Percentiles rank a stretch among this genome's conserved stretches.
phyloP scores from a whole-genome alignment of 1,140 invertebrate species.

The Lepidurus couesii region DNA sequence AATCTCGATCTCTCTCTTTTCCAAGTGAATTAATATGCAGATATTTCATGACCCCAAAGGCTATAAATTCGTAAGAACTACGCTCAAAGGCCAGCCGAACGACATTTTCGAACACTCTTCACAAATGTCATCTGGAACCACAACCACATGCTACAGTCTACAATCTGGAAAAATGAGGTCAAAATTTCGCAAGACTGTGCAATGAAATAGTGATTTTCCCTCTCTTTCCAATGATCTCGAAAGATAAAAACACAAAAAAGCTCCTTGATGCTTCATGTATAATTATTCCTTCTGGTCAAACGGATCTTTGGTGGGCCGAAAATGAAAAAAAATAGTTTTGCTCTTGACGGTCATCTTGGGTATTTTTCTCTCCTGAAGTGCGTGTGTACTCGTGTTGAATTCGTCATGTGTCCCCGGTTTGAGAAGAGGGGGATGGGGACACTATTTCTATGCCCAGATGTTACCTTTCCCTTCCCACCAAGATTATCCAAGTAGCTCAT shows the following conservation, averaged over 20 bases:
- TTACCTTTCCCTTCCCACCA: conserved; percentile 1
- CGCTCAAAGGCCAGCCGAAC: not conserved
- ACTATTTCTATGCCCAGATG: not conserved
- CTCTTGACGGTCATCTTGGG: too few species aligned
- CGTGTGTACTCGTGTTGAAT: not conserved
- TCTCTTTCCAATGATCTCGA: too few species aligned
- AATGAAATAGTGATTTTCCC: too few species aligned
- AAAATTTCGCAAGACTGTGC: too few species aligned
- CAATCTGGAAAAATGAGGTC: not conserved
- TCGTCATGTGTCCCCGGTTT: not conserved
- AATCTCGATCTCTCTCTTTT: not conserved
- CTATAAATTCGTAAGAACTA: not conserved
- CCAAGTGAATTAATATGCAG: not conserved
- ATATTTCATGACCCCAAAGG: not conserved
- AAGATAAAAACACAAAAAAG: too few species aligned
- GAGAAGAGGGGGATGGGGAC: not conserved
- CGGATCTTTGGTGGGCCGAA: too few species aligned
- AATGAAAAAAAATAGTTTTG: too few species aligned
- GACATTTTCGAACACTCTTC: not conserved
- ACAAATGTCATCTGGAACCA: not conserved
- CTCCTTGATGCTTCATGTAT: too few species aligned
- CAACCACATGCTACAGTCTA: not conserved
- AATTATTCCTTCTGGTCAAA: too few species aligned
- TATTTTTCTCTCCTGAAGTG: not conserved
- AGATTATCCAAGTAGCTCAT: conserved; percentile 6